phyloP scores from a whole-genome alignment of 2,797 vertebrate species.

The Typhlichthys eigenmanni region DNA sequence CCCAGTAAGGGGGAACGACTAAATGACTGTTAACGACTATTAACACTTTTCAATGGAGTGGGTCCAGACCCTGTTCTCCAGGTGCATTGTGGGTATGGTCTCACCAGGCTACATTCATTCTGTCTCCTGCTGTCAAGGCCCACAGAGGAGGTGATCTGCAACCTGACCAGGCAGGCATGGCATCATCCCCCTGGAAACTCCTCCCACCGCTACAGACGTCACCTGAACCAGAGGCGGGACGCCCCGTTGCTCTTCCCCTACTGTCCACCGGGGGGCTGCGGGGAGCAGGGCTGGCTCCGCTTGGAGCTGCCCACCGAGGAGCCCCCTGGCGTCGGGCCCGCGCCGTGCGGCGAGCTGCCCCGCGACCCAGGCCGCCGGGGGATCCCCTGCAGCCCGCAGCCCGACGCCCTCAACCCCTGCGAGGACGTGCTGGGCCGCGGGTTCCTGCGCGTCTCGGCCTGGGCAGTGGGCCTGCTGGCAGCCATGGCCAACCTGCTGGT shows the following conservation, averaged over 20 bases:
- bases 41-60: too few species aligned
- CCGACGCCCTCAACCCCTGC: slow-evolving; percentile 88
- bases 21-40: too few species aligned
- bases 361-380: slow-evolving; percentile 54
- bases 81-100: too few species aligned
- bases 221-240: too few species aligned
- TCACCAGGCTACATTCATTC: too few species aligned
- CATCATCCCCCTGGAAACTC: slow-evolving; percentile 12
- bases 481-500: slow-evolving; percentile 85
- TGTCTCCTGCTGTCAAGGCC: slow-evolving; percentile 68
- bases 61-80: too few species aligned
- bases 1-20: too few species aligned
- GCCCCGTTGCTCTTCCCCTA: too few species aligned
- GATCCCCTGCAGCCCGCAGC: slow-evolving; percentile 79
- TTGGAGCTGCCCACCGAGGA: slow-evolving; percentile 73
- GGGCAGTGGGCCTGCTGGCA: slow-evolving; percentile 85
- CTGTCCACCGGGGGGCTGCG: slow-evolving; percentile 66
- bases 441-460: slow-evolving; percentile 82
- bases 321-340: slow-evolving; percentile 79
- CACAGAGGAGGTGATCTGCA: slow-evolving; percentile 80
- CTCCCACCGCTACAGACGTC: slow-evolving; percentile 7
- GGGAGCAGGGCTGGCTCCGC: slow-evolving; percentile 73
- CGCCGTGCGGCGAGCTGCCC: slow-evolving; percentile 58
- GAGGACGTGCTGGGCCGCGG: slow-evolving; percentile 87
- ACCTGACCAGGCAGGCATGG: slow-evolving; percentile 63